phyloP scores from a whole-genome alignment of 1,140 invertebrate genomes.

The Ceratina calcarata region DNA sequence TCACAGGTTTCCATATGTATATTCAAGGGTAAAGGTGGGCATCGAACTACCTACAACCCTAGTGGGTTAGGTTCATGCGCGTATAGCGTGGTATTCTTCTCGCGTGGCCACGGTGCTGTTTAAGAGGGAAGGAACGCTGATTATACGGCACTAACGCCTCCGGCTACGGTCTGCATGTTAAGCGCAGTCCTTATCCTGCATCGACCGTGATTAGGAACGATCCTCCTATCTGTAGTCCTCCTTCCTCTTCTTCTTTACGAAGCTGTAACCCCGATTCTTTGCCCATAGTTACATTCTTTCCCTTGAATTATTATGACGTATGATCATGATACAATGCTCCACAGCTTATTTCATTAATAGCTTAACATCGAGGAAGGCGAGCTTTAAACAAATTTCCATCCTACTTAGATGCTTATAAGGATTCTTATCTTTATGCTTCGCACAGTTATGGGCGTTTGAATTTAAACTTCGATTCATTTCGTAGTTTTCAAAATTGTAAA shows the following conservation, averaged over 20 bases:
- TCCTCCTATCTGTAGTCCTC: constrained; percentile 32
- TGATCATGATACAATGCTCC: too few species aligned
- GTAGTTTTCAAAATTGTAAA: too few species aligned
- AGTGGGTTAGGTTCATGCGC: constrained; percentile 11
- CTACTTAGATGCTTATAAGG: too few species aligned
- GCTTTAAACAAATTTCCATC: too few species aligned
- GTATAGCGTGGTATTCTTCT: constrained; percentile 12
- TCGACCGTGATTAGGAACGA: constrained; percentile 63
- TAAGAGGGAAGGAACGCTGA: constrained; percentile 67
- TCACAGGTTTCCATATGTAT: neutral
- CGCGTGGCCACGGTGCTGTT: constrained; percentile 45
- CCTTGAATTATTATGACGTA: neutral
- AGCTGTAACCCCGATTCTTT: constrained; percentile 24
- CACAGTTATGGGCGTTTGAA: too few species aligned
- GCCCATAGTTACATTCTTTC: neutral
- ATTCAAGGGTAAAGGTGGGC: neutral
- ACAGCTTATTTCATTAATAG: too few species aligned
- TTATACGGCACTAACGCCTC: constrained; percentile 69
- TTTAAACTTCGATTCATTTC: too few species aligned
- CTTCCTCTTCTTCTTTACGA: constrained; percentile 42
- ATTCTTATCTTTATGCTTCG: too few species aligned
- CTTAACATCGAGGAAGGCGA: too few species aligned
- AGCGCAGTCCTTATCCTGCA: constrained; percentile 51
- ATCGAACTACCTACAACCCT: constrained; percentile 1
- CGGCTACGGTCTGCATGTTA: constrained; percentile 64